A percentile compares a stretch with the other conserved stretches of the same genome.
Evolutionary conservation across 2,113 vertebrate genomes (phyloP).

Genomic region (Lota lota): DNA sequence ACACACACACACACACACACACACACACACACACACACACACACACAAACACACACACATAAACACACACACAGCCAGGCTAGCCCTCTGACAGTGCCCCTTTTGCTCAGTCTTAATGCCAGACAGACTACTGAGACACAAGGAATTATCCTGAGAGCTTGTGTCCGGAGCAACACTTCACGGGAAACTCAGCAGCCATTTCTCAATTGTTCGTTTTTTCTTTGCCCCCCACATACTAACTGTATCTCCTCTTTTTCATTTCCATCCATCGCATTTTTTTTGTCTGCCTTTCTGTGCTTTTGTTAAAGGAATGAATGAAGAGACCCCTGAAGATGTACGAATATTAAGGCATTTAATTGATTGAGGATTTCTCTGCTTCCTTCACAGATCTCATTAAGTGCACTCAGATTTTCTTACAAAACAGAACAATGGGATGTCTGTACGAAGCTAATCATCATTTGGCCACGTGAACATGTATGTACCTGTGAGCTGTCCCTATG

Average conservation of each 20-base stretch:
- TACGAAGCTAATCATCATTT: too few species aligned
- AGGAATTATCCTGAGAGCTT: slow-evolving; percentile 20
- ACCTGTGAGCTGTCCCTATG: slow-evolving; percentile 5
- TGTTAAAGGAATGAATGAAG: too few species aligned
- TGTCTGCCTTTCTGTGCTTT: background rate
- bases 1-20: background rate
- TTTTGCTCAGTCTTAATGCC: slow-evolving; percentile 22
- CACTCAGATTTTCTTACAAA: too few species aligned
- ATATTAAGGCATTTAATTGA: too few species aligned
- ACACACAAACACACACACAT: background rate
- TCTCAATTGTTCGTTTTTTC: background rate
- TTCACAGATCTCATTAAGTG: too few species aligned
- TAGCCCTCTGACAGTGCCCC: slow-evolving; percentile 4
- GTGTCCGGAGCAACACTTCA: slow-evolving; percentile 27
- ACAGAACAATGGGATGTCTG: too few species aligned
- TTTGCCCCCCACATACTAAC: slow-evolving; percentile 12
- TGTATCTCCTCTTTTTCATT: background rate
- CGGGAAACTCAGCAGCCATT: background rate
- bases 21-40: slow-evolving; percentile 5
- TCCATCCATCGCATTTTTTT: background rate
- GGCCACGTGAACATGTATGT: background rate
- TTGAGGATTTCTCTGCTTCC: too few species aligned
- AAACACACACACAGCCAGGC: background rate
- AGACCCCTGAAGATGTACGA: too few species aligned
- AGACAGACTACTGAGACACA: slow-evolving; percentile 20